Percentiles rank a stretch among this genome's conserved stretches.
These are phyloP conservation scores for Acrobeloides nanus DNA, from an alignment of 2,888 invertebrate genomes.

Conservation along the genomic window DNA sequence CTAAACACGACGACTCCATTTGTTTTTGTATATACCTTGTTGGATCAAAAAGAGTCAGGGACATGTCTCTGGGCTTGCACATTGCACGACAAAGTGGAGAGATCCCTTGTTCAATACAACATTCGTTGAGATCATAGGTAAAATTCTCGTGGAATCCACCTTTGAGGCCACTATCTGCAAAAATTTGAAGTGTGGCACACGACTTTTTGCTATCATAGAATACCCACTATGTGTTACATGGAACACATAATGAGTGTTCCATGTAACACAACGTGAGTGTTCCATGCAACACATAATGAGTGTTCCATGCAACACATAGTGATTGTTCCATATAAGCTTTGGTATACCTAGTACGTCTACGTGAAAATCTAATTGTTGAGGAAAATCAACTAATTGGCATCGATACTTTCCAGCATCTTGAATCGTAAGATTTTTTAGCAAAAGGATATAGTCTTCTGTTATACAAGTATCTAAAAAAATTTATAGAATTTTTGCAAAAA, in stretches of 20 bases:
- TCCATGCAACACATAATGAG: not conserved
- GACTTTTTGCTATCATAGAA: not conserved
- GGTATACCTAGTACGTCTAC: conserved; percentile 43
- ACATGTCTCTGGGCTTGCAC: conserved; percentile 59
- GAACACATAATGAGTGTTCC: too few species aligned
- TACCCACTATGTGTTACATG: not conserved
- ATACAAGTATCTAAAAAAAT: conserved; percentile 32
- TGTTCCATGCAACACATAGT: not conserved
- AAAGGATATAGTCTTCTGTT: conserved; percentile 40
- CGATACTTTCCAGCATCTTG: conserved; percentile 45
- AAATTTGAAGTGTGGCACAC: not conserved
- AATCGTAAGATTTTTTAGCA: conserved; percentile 43
- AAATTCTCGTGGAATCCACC: conserved; percentile 48
- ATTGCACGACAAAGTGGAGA: conserved; percentile 72
- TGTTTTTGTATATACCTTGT: conserved; percentile 41
- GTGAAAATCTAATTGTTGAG: conserved; percentile 47
- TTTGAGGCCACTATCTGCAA: conserved; percentile 44
- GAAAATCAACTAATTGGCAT: conserved; percentile 39
- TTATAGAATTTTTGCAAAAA: conserved; percentile 3
- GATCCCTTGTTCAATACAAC: conserved; percentile 74
- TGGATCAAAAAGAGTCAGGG: conserved; percentile 47
- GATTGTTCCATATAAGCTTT: not conserved
- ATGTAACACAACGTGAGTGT: not conserved
- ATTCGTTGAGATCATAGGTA: conserved; percentile 58
- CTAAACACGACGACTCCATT: too few species aligned